These are phyloP conservation scores for human DNA, from an alignment of 2,113 vertebrate genomes.

Conservation along the genomic window GRCh38 chr6:18342501-18343000, in stretches of 20 bases:
- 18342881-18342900: background rate
- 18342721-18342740: background rate
- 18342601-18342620: background rate
- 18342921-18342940: background rate
- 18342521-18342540: background rate
- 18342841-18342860: background rate
- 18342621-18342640: background rate
- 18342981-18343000: background rate
- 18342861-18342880: background rate
- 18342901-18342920: background rate
- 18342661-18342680: conserved; percentile 3
- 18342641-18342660: background rate
- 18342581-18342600: background rate
- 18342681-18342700: background rate
- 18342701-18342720: background rate
- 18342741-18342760: background rate
- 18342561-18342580: background rate
- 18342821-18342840: background rate
- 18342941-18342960: background rate
- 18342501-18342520: background rate
- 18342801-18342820: background rate
- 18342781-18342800: background rate
- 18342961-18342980: background rate
- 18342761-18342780: background rate
- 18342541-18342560: background rate